These are phyloP conservation scores for Neoitamus cyanurus DNA, from an alignment of 2,888 invertebrate genomes.

Conservation along the genomic window DNA sequence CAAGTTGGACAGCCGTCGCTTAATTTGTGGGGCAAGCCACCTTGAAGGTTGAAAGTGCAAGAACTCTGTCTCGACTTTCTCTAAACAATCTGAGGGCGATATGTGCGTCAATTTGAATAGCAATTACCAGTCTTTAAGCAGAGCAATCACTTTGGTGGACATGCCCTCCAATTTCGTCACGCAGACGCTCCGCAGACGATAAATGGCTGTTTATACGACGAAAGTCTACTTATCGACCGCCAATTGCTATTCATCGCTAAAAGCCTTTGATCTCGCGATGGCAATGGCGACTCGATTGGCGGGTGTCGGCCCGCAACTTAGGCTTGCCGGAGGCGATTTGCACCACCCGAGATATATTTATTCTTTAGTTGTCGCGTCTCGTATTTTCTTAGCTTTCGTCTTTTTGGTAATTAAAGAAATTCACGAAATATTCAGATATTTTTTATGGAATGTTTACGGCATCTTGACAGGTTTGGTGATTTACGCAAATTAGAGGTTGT, in stretches of 20 bases:
- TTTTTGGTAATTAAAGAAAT: not conserved
- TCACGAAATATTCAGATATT: not conserved
- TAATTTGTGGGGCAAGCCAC: not conserved
- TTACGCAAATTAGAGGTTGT: not conserved
- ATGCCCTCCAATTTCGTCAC: not conserved
- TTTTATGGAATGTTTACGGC: not conserved
- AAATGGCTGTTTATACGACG: not conserved
- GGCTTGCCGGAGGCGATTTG: too few relatives aligned
- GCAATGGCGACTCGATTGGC: not conserved
- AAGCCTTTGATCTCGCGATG: not conserved
- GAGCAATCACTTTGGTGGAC: not conserved
- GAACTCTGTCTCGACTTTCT: not conserved
- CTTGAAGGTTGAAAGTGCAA: not conserved
- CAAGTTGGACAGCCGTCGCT: not conserved
- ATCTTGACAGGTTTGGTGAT: not conserved
- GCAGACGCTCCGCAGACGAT: not conserved
- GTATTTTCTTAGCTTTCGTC: not conserved
- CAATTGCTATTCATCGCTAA: not conserved
- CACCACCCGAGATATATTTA: not conserved
- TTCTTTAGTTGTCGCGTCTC: not conserved
- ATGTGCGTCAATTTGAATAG: not conserved
- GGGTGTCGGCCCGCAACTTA: not conserved
- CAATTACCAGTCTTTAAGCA: not conserved
- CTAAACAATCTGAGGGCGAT: not conserved
- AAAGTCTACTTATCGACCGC: not conserved